Conservation (phyloP, 2,888 invertebrate species). For the Noctua comes region DNA sequence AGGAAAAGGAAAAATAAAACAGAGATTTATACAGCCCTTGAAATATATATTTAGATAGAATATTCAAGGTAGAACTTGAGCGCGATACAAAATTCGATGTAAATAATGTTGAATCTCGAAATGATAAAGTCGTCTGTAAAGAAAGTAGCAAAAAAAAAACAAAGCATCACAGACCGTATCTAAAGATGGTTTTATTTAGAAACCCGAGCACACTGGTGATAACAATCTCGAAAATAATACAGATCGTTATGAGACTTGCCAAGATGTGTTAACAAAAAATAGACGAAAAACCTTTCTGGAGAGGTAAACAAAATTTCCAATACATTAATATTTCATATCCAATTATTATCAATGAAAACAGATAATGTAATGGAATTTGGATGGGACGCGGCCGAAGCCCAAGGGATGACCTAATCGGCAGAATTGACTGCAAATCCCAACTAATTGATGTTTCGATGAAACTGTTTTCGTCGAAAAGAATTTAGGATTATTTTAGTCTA, state of each 20-base stretch:
- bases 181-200: conserved; percentile 39
- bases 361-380: conserved; percentile 50
- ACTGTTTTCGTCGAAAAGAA: background rate
- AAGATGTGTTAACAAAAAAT: conserved; percentile 33
- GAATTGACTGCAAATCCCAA: conserved; percentile 38
- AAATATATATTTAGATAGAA: conserved; percentile 21
- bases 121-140: conserved; percentile 29
- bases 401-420: conserved; percentile 43
- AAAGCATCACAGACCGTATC: conserved; percentile 37
- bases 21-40: conserved; percentile 49
- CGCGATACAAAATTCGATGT: background rate
- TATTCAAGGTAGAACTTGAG: conserved; percentile 9
- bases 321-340: conserved; percentile 56
- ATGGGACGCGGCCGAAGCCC: conserved; percentile 20
- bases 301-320: conserved; percentile 34
- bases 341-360: conserved; percentile 53
- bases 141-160: conserved; percentile 42
- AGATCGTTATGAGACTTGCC: conserved; percentile 9
- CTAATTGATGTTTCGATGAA: conserved; percentile 47
- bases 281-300: conserved; percentile 3
- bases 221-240: conserved; percentile 39
- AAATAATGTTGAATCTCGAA: conserved; percentile 5
- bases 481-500: background rate
- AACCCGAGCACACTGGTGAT: conserved; percentile 31
- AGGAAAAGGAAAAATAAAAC: conserved; percentile 61